Evolutionary conservation across 2,888 invertebrate species (phyloP).

Genomic region (Netelia melanura): DNA sequence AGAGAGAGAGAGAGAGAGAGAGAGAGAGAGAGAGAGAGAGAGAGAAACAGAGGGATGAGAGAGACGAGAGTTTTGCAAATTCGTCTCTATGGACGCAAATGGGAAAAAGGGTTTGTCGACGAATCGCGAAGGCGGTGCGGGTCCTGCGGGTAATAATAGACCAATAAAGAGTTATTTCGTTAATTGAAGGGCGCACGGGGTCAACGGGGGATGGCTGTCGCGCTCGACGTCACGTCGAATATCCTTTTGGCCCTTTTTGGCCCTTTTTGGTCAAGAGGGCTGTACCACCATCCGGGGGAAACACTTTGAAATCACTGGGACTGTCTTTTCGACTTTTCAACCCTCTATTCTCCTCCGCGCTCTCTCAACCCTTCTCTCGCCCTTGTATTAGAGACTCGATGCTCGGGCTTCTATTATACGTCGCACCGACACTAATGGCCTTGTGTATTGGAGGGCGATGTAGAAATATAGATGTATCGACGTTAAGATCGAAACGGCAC

Average conservation of each 20-base stretch:
- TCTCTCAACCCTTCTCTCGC: neutral
- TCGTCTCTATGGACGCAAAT: slow-evolving; percentile 38
- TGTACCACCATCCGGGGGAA: neutral
- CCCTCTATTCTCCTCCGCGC: neutral
- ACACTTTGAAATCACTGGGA: slow-evolving; percentile 56
- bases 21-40: neutral
- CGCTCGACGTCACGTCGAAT: slow-evolving; percentile 56
- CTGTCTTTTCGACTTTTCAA: slow-evolving; percentile 40
- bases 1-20: neutral
- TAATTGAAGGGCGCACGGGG: slow-evolving; percentile 73
- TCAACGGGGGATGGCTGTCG: slow-evolving; percentile 62
- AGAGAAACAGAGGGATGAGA: slow-evolving; percentile 4
- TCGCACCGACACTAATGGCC: slow-evolving; percentile 36
- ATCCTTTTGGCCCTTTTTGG: neutral
- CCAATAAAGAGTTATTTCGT: slow-evolving; percentile 79
- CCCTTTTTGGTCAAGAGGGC: slow-evolving; percentile 36
- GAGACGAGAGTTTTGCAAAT: slow-evolving; percentile 33
- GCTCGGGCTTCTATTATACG: slow-evolving; percentile 1
- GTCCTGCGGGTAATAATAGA: slow-evolving; percentile 75
- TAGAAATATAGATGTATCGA: slow-evolving; percentile 12
- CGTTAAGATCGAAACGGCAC: slow-evolving; percentile 4
- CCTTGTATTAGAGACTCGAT: neutral
- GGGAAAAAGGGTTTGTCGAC: slow-evolving; percentile 55
- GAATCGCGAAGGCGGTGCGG: slow-evolving; percentile 69
- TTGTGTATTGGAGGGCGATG: neutral